phyloP scores from a whole-genome alignment of 2,888 invertebrate species.

The Dinocampus coccinellae region DNA sequence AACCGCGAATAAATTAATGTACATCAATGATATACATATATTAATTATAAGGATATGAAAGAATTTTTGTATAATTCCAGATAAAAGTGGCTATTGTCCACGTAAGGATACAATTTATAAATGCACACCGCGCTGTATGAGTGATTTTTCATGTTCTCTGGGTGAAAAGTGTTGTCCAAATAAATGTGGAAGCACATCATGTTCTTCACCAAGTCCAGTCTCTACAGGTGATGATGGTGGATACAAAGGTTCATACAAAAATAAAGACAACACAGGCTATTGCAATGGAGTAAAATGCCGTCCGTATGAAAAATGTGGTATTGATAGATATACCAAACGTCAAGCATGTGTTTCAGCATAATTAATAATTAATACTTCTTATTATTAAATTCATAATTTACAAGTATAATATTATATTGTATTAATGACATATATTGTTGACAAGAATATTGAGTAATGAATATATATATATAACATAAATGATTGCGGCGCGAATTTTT shows the following conservation, averaged over 20 bases:
- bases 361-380: constrained; percentile 19
- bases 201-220: constrained; percentile 70
- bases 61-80: constrained; percentile 39
- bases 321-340: constrained; percentile 76
- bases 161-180: constrained; percentile 80
- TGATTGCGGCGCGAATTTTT: not conserved
- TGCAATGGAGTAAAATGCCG: constrained; percentile 81
- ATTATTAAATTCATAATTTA: too few species aligned
- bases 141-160: constrained; percentile 77
- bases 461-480: not conserved
- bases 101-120: constrained; percentile 75
- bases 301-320: constrained; percentile 77
- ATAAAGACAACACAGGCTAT: constrained; percentile 71
- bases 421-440: not conserved
- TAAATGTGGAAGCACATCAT: constrained; percentile 79
- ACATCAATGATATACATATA: not conserved
- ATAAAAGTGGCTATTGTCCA: constrained; percentile 73
- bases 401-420: not conserved
- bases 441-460: not conserved
- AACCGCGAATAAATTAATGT: not conserved
- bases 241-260: constrained; percentile 63
- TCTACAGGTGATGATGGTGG: constrained; percentile 57
- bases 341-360: constrained; percentile 77
- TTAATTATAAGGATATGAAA: too few species aligned
- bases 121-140: constrained; percentile 79